phyloP scores from a whole-genome alignment of 1,140 invertebrate species.

The Arctopsyche grandis region DNA sequence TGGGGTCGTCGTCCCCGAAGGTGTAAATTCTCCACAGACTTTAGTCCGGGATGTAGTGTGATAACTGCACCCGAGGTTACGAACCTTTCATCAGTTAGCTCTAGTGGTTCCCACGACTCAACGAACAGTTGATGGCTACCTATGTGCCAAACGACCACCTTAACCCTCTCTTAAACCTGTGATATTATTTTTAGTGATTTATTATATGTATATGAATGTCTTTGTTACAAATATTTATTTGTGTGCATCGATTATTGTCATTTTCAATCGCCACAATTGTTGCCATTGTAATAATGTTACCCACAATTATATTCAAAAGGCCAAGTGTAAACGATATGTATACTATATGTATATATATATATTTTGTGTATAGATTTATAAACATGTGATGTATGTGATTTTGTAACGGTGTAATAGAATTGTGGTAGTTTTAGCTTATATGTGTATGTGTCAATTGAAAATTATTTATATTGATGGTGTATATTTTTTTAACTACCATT shows the following conservation, averaged over 20 bases:
- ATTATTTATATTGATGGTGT: no score
- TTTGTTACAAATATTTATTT: slow-evolving; percentile 25
- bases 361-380: no score
- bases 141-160: slow-evolving; percentile 32
- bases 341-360: not conserved
- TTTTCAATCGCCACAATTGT: not conserved
- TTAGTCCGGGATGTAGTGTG: slow-evolving; percentile 17
- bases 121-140: slow-evolving; percentile 14
- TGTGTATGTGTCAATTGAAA: no score
- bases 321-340: not conserved
- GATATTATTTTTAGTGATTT: slow-evolving; percentile 41
- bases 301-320: slow-evolving; percentile 2
- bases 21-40: slow-evolving; percentile 47
- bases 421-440: no score
- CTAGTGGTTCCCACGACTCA: not conserved
- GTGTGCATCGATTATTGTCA: not conserved
- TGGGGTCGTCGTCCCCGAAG: slow-evolving; percentile 44
- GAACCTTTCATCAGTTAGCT: not conserved
- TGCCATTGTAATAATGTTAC: slow-evolving; percentile 25
- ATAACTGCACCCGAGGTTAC: not conserved
- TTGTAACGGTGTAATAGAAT: no score
- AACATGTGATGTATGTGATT: no score
- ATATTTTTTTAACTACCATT: no score
- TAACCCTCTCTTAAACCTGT: slow-evolving; percentile 34
- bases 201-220: not conserved